Evolutionary conservation across 2,888 invertebrate genomes (phyloP).

Genomic region (Tiliacea citrago): DNA sequence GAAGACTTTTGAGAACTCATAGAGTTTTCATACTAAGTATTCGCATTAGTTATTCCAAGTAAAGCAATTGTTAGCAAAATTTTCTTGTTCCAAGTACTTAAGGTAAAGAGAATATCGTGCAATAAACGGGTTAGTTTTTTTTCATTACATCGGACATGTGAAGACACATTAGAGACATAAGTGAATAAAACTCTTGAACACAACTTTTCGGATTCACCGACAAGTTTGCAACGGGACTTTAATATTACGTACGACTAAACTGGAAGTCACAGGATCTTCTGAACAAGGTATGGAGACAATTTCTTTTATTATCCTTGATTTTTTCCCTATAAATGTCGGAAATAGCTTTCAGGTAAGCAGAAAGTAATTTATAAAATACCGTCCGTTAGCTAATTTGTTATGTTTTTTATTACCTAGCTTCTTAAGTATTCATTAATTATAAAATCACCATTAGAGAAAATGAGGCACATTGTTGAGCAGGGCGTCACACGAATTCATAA

Average conservation of each 20-base stretch:
- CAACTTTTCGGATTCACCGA: conserved; percentile 70
- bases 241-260: conserved; percentile 54
- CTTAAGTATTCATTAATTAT: conserved; percentile 52
- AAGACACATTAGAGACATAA: conserved; percentile 23
- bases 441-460: conserved; percentile 55
- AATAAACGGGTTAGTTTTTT: conserved; percentile 23
- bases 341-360: conserved; percentile 32
- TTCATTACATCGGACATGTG: conserved; percentile 9
- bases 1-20: conserved; percentile 31
- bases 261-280: conserved; percentile 41
- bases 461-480: conserved; percentile 48
- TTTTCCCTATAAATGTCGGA: conserved; percentile 28
- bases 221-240: conserved; percentile 62
- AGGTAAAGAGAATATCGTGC: conserved; percentile 16
- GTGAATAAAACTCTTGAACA: conserved; percentile 62
- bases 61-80: conserved; percentile 12
- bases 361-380: conserved; percentile 43
- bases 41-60: conserved; percentile 19
- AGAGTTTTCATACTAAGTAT: conserved; percentile 14
- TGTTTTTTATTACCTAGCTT: conserved; percentile 47
- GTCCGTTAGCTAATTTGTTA: conserved; percentile 40
- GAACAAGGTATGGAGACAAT: conserved; percentile 59
- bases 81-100: neutral
- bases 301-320: conserved; percentile 17
- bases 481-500: conserved; percentile 45